Base-by-base conservation (phyloP, 2,888 invertebrate genomes). In the Argynnis bischoffii region DNA sequence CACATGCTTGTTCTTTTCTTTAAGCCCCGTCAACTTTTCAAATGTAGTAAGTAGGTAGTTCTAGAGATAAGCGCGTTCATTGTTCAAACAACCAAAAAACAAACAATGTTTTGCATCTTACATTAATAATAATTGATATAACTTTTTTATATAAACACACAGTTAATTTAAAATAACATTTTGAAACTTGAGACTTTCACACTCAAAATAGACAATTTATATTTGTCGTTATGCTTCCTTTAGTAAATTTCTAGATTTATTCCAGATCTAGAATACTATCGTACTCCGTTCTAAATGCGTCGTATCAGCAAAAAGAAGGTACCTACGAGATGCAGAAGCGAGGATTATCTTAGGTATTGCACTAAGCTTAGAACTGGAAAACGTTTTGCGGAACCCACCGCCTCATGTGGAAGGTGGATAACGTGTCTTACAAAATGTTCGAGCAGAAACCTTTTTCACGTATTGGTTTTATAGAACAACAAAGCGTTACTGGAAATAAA, bases 301-400 rank as follows among this genome's bases (percentile, higher is more conserved):
- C 63, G 69, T 67, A 70, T 69, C 63, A 69, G 69, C 65, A 69
- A 55, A 72, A 75, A 71, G 50, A 66, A 71, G 67, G 69, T 68
- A 64, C 75, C 63, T 69, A 79, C 77, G 74, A 82, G 80, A 83
- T 80, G 79, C 75, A 83, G 80, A 80, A 82, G 78, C 77, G 78
- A 75, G 81, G 85, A 86, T 88, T 82, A 86, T 85, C 81, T 78
- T 73, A 70, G 78, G 78, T 81, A 82, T 83, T 83, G 81, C 80
- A 78, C 72, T 75, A 75, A 67, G 76, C 77, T 70, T 75, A 75
- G 77, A 79, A 81, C 79, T 84, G 61, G 61, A 83, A 84, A 86
- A 83, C 72, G 80, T 77, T 80, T 73, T 74, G 72, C 74, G 76
- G 72, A 77, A 77, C 76, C 75, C 72, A 72, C 75, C 60, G 69